These are phyloP conservation scores for Coluber constrictor DNA, from an alignment of 2,797 vertebrate species.

Conservation along the genomic window DNA sequence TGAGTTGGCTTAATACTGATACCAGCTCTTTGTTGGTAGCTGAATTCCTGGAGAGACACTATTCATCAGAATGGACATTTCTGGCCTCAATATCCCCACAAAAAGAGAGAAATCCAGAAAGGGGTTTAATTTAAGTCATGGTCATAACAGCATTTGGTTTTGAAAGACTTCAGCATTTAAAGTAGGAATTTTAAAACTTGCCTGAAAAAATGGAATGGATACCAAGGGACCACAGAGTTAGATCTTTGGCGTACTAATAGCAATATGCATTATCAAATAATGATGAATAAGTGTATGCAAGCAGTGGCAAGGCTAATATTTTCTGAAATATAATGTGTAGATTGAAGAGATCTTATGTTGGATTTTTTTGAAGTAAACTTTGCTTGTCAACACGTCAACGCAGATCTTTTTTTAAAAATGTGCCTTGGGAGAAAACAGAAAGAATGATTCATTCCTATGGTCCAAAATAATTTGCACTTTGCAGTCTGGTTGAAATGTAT, in stretches of 20 bases:
- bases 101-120: neutral
- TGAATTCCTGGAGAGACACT: neutral
- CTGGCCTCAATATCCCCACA: neutral
- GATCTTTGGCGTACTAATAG: neutral
- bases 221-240: neutral
- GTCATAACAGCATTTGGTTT: neutral
- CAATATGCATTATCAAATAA: neutral
- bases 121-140: neutral
- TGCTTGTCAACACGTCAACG: neutral
- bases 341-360: neutral
- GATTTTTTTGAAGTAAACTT: neutral
- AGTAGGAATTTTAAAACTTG: neutral
- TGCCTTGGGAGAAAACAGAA: neutral
- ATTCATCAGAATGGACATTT: neutral
- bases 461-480: neutral
- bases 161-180: neutral
- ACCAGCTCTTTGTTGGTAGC: neutral
- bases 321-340: neutral
- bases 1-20: neutral
- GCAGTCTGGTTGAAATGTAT: neutral
- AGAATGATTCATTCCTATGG: neutral
- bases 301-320: neutral
- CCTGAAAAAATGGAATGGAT: neutral
- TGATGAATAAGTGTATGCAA: neutral
- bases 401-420: neutral